Conservation (phyloP, 2,888 invertebrate species). For the Criorhina ranunculi region DNA sequence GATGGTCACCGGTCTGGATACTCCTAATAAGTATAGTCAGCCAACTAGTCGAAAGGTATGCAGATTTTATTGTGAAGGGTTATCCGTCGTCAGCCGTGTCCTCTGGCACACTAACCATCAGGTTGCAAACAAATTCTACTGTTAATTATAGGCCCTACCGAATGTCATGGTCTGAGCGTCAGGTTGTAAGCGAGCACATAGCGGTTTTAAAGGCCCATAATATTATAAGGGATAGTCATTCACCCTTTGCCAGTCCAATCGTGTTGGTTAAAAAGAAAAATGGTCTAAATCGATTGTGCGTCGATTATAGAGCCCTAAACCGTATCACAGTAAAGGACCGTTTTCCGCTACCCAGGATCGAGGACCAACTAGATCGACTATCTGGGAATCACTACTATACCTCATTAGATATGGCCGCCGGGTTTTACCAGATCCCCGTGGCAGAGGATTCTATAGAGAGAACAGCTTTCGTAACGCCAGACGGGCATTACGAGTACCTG, state of each 20-base stretch:
- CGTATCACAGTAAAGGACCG: neutral
- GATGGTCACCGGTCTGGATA: neutral
- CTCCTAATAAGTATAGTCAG: neutral
- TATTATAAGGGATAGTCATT: constrained; percentile 2
- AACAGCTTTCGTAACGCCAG: constrained; percentile 13
- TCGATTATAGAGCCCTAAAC: neutral
- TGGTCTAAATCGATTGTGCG: constrained; percentile 10
- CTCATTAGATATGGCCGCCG: constrained; percentile 55
- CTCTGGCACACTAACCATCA: too few relatives aligned
- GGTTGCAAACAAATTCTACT: too few relatives aligned
- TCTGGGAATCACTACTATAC: constrained; percentile 78
- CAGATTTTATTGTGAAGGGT: neutral
- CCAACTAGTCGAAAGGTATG: constrained; percentile 4
- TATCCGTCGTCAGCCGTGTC: neutral
- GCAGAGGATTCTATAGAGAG: constrained; percentile 21
- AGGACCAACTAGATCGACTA: constrained; percentile 21
- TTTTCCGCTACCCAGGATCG: constrained; percentile 13
- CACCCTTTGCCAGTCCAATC: constrained; percentile 9
- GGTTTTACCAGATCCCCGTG: constrained; percentile 17
- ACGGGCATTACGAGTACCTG: too few relatives aligned
- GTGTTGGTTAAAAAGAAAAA: constrained; percentile 19
- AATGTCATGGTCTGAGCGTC: too few relatives aligned
- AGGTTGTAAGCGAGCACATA: too few relatives aligned
- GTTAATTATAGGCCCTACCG: too few relatives aligned
- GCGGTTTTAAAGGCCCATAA: neutral